These are phyloP conservation scores for Grallaria varia DNA, from an alignment of 2,113 vertebrate species.

Conservation along the genomic window DNA sequence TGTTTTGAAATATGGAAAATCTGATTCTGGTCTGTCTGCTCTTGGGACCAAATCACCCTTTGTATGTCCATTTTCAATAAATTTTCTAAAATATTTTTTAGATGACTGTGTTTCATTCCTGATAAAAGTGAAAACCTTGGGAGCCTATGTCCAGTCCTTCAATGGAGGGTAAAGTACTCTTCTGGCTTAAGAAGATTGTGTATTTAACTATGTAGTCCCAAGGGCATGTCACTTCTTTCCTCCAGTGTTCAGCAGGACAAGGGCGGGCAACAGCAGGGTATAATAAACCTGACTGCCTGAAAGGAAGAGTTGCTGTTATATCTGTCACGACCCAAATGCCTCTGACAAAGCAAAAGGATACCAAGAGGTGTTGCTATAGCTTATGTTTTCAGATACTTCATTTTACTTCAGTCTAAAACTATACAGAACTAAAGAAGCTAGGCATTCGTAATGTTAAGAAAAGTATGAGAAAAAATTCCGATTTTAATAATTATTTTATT, in stretches of 20 bases:
- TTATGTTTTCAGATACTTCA: neutral
- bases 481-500: neutral
- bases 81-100: conserved; percentile 63
- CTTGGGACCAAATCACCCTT: conserved; percentile 64
- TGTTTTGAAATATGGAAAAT: conserved; percentile 57
- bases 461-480: neutral
- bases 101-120: conserved; percentile 40
- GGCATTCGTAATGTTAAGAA: neutral
- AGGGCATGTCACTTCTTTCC: neutral
- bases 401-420: neutral
- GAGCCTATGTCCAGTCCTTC: neutral
- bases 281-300: neutral
- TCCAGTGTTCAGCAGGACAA: neutral
- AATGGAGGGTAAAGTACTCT: neutral
- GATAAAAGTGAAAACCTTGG: neutral
- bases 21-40: conserved; percentile 65
- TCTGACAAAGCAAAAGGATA: neutral
- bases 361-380: neutral
- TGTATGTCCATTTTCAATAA: conserved; percentile 79
- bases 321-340: neutral
- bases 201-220: neutral
- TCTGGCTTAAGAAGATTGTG: neutral
- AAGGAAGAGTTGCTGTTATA: neutral
- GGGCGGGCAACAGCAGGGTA: too few species aligned
- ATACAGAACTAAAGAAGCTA: neutral